Conservation (phyloP, 1,140 invertebrate species). For the Drosophila kikkawai region DNA sequence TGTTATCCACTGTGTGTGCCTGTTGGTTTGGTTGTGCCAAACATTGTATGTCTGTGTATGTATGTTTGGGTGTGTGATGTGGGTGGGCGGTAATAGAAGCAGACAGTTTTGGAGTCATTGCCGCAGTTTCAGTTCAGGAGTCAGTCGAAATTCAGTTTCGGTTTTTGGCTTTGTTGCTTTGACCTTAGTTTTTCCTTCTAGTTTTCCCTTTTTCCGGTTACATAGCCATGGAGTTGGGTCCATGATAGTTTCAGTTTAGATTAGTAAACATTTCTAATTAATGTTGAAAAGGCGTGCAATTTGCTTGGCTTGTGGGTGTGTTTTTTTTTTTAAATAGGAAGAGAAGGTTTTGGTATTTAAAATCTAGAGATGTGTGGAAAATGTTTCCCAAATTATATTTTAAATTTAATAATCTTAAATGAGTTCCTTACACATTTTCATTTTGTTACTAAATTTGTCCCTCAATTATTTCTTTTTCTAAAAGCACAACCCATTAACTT, state of each 20-base stretch:
- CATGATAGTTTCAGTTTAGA: slow-evolving; percentile 37
- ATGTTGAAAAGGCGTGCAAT: slow-evolving; percentile 47
- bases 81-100: slow-evolving; percentile 46
- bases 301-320: slow-evolving; percentile 12
- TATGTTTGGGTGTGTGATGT: slow-evolving; percentile 13
- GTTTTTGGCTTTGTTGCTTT: slow-evolving; percentile 53
- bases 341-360: neutral
- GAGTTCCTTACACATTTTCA: too few relatives aligned
- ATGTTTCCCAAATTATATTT: too few relatives aligned
- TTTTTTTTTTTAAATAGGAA: neutral
- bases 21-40: slow-evolving; percentile 21
- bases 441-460: too few relatives aligned
- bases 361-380: neutral
- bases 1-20: slow-evolving; percentile 62
- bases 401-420: too few relatives aligned
- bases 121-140: slow-evolving; percentile 29
- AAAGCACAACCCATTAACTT: neutral
- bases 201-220: slow-evolving; percentile 7
- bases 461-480: neutral
- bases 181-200: slow-evolving; percentile 49
- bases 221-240: slow-evolving; percentile 18
- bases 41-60: neutral
- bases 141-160: slow-evolving; percentile 28
- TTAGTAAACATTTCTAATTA: slow-evolving; percentile 72
- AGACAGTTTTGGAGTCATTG: slow-evolving; percentile 50